Percentiles rank a stretch among this genome's conserved stretches.
phyloP scores from a whole-genome alignment of 53 echinoderm and acorn worm species.

The Temnopleurus reevesii region DNA sequence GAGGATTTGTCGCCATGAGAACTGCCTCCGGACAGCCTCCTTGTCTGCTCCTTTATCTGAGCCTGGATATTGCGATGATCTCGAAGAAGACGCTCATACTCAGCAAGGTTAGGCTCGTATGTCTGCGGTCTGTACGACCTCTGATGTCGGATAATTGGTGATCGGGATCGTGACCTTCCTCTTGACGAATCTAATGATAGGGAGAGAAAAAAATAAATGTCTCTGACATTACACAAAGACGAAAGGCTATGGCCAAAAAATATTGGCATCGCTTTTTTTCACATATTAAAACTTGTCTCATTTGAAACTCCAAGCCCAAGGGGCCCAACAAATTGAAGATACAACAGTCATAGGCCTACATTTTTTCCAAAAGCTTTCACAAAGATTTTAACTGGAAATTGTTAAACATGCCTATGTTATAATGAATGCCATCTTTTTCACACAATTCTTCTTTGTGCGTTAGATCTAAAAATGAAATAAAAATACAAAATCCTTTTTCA shows the following conservation, averaged over 20 bases:
- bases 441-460: no score
- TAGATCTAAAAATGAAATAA: no score
- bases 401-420: no score
- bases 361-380: no score
- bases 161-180: background rate
- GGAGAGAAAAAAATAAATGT: background rate
- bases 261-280: no score
- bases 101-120: background rate
- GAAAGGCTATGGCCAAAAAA: background rate
- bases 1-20: constrained; percentile 22
- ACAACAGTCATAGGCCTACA: no score
- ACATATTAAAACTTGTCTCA: background rate
- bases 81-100: constrained; percentile 74
- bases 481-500: no score
- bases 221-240: background rate
- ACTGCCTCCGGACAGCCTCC: constrained; percentile 17
- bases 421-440: no score
- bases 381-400: no score
- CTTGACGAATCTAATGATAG: background rate
- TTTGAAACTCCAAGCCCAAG: background rate
- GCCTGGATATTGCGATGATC: constrained; percentile 73
- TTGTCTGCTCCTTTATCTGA: constrained; percentile 66
- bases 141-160: background rate
- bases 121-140: background rate
- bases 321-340: no score